A percentile compares a stretch with the other conserved stretches of the same genome.
Conservation (phyloP, 2,888 invertebrate genomes). For the Hylaea fasciaria region DNA sequence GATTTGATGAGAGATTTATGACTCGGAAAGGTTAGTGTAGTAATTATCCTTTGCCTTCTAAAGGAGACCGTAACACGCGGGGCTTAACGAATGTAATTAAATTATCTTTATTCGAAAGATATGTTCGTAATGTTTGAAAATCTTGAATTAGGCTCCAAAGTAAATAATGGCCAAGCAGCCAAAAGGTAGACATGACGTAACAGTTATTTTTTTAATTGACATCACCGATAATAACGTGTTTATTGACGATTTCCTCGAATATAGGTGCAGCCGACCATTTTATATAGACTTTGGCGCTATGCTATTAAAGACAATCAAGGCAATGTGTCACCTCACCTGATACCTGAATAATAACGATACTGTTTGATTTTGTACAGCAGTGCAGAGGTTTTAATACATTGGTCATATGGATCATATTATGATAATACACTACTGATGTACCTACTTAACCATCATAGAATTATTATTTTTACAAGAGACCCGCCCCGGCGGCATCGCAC, state of each 20-base stretch:
- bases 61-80: constrained; percentile 25
- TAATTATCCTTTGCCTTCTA: constrained; percentile 31
- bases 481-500: no score
- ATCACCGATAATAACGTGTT: constrained; percentile 23
- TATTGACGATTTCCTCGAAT: constrained; percentile 23
- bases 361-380: neutral
- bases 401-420: no score
- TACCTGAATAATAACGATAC: neutral
- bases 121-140: neutral
- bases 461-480: no score
- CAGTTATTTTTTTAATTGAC: constrained; percentile 1
- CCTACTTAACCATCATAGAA: constrained; percentile 2
- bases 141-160: neutral
- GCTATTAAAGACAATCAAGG: neutral
- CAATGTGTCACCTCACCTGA: constrained; percentile 2
- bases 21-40: constrained; percentile 26
- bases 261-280: constrained; percentile 16
- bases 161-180: no score
- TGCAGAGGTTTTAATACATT: neutral
- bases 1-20: constrained; percentile 33
- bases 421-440: no score
- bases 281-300: constrained; percentile 1
- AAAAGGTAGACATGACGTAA: neutral
- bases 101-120: constrained; percentile 12
- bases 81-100: constrained; percentile 7